Base-by-base conservation (phyloP, 2,113 vertebrate genomes). In the Corythoichthys intestinalis region DNA sequence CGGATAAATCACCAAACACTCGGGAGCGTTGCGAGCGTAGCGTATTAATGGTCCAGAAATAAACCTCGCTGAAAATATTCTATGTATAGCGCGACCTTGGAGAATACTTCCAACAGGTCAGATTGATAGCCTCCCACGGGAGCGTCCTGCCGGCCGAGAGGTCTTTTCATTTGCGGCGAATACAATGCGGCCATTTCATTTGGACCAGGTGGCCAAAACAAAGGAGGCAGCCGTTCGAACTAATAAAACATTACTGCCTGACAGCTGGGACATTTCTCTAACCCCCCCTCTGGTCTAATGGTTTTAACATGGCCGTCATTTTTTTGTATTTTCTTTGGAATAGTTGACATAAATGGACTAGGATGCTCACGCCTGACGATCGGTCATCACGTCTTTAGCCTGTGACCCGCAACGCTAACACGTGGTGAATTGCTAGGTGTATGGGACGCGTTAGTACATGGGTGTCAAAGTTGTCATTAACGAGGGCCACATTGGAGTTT, bases 161-260 rank as follows among this genome's bases (percentile, higher is more conserved):
- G 66, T 79, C 79, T 70, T 6, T 81, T 80, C 65, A 77, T 82
- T 80, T 74, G 71, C 20, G 75, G n/a, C 71, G 77, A 87, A 70
- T 71, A 87, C 85, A 83, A 70, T 82, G 67, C 60, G 73, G 78
- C 75, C 84, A 81, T 85, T 88, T 88, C 77, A 85, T 85, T 85
- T 80, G 76, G 80, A 83, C 79, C 84, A 87, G 87, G 83, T 86
- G 84, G 82, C 74, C 81, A 77, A 78, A 84, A 73, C n/a, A 62
- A 83, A 73, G 73, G 72, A 77, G 84, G 84, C 80, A 48, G 74
- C 65, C 65, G 71, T 85, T 74, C 78, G 83, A 74, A 81, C 90
- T 85, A 86, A 91, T 89, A 90, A 87, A 92, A 90, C 88, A 87
- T 89, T 87, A 90, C 86, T 77, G 88, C 82, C 73, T 86, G 84